These are phyloP conservation scores for Hydrotaea cyrtoneurina DNA, from an alignment of 2,888 invertebrate species.

Conservation along the genomic window DNA sequence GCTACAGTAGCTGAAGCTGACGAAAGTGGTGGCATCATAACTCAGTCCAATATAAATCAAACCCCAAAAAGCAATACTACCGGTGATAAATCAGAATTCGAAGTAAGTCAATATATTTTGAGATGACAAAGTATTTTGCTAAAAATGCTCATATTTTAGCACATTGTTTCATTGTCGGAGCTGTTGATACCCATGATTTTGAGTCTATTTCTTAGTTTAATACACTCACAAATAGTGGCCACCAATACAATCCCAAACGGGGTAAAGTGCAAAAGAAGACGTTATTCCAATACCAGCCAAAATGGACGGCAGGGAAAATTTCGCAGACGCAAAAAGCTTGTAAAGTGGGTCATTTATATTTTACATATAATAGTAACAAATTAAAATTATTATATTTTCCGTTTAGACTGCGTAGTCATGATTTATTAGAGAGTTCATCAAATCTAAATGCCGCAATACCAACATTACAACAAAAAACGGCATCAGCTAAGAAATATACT, in stretches of 20 bases:
- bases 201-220: conserved; percentile 87
- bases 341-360: conserved; percentile 74
- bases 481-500: background rate
- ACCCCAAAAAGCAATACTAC: background rate
- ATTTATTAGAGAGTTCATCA: conserved; percentile 63
- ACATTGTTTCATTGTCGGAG: conserved; percentile 85
- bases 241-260: conserved; percentile 82
- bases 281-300: conserved; percentile 73
- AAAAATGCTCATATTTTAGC: conserved; percentile 70
- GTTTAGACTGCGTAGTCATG: conserved; percentile 74
- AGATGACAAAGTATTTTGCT: conserved; percentile 17
- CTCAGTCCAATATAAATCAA: conserved; percentile 41
- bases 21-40: conserved; percentile 2
- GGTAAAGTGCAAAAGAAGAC: conserved; percentile 75
- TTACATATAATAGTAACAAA: no score
- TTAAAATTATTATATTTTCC: background rate
- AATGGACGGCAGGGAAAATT: conserved; percentile 67
- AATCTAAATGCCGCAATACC: conserved; percentile 6
- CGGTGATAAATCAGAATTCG: conserved; percentile 40
- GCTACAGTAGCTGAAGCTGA: background rate
- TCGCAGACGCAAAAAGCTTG: conserved; percentile 77
- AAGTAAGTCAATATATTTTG: conserved; percentile 47
- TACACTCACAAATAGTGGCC: conserved; percentile 91
- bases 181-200: conserved; percentile 87
- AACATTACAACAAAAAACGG: background rate